Evolutionary conservation across 2,113 vertebrate species (phyloP).

Genomic region (Chionis minor): DNA sequence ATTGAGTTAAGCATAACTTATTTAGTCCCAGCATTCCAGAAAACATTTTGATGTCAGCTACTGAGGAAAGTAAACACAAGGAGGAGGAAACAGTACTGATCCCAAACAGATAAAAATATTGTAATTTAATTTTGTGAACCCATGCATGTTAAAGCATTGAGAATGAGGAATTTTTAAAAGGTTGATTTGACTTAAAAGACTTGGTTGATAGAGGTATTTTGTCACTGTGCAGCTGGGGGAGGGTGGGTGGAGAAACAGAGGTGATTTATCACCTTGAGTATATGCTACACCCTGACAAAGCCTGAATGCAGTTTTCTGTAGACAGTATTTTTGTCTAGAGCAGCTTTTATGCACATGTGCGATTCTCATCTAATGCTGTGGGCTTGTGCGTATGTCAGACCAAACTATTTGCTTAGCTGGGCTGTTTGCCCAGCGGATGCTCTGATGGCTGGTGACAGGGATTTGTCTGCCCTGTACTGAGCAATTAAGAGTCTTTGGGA

Average conservation of each 20-base stretch:
- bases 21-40: slow-evolving; percentile 85
- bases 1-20: slow-evolving; percentile 92
- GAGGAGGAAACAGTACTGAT: slow-evolving; percentile 81
- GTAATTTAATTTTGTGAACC: slow-evolving; percentile 85
- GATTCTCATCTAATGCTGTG: slow-evolving; percentile 26
- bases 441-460: slow-evolving; percentile 26
- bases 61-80: slow-evolving; percentile 85
- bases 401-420: slow-evolving; percentile 51
- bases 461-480: not conserved
- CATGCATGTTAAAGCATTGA: slow-evolving; percentile 72
- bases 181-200: slow-evolving; percentile 67
- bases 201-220: slow-evolving; percentile 46
- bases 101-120: slow-evolving; percentile 81
- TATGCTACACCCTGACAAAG: slow-evolving; percentile 37
- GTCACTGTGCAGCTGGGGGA: slow-evolving; percentile 5
- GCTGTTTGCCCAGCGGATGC: slow-evolving; percentile 37
- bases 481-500: not conserved
- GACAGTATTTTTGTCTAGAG: not conserved
- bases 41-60: slow-evolving; percentile 87
- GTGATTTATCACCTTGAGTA: slow-evolving; percentile 38
- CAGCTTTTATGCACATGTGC: slow-evolving; percentile 36
- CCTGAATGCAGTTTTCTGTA: slow-evolving; percentile 23
- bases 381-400: not conserved
- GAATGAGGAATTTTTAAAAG: slow-evolving; percentile 74
- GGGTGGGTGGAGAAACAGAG: not conserved